Percentiles rank a stretch among this genome's conserved stretches.
phyloP scores from a whole-genome alignment of 2,113 vertebrate genomes.

The Eublepharis macularius region DNA sequence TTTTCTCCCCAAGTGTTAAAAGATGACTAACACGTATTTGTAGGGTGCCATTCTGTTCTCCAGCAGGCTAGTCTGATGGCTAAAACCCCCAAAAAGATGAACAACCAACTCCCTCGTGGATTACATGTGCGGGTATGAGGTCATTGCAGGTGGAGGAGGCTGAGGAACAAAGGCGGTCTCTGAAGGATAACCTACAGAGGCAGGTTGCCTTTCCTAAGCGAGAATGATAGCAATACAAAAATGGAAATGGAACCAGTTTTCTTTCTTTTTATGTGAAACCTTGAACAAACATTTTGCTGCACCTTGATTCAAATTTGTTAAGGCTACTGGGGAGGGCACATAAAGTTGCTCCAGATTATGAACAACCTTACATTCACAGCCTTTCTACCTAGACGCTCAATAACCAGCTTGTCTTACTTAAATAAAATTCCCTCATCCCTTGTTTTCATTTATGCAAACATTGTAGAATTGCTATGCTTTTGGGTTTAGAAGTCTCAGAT shows the following conservation, averaged over 20 bases:
- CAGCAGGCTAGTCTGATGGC: too few relatives aligned
- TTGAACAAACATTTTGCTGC: neutral
- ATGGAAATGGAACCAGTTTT: neutral
- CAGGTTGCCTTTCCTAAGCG: neutral
- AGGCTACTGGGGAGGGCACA: neutral
- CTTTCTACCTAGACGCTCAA: neutral
- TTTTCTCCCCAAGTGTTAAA: too few relatives aligned
- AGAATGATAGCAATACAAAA: neutral
- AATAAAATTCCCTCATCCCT: neutral
- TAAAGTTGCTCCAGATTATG: neutral
- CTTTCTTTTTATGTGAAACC: neutral
- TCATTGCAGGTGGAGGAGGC: too few relatives aligned
- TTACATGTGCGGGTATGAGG: too few relatives aligned
- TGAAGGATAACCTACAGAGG: neutral
- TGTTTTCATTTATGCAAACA: slow-evolving; percentile 2
- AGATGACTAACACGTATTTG: too few relatives aligned
- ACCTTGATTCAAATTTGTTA: neutral
- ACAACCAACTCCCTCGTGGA: too few relatives aligned
- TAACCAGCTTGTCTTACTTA: neutral
- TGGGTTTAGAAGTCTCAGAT: neutral
- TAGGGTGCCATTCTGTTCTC: too few relatives aligned
- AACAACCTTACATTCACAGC: neutral
- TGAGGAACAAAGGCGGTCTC: neutral
- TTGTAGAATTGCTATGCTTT: neutral
- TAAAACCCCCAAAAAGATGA: too few relatives aligned